These are phyloP conservation scores for Candoia aspera DNA, from an alignment of 2,113 vertebrate species.

Conservation along the genomic window DNA sequence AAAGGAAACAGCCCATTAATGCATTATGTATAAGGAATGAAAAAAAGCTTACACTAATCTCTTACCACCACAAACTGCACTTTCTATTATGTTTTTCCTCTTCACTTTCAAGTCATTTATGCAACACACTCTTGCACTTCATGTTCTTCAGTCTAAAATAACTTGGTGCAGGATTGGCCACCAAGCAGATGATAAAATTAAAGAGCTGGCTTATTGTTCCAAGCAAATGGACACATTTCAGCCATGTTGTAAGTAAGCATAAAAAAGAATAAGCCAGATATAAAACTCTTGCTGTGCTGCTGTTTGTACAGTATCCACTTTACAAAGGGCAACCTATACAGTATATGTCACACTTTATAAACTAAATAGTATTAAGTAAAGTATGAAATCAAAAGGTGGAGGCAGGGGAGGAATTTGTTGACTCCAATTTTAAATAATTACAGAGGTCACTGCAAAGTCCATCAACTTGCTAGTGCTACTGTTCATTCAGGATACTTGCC, in stretches of 20 bases:
- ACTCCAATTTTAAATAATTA: neutral
- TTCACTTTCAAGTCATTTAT: neutral
- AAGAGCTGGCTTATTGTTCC: neutral
- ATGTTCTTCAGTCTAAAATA: slow-evolving; percentile 1
- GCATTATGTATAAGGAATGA: neutral
- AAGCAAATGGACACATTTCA: neutral
- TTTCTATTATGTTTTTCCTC: neutral
- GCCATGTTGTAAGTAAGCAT: neutral
- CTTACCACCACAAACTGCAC: neutral
- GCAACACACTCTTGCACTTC: neutral
- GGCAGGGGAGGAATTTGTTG: neutral
- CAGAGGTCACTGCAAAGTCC: neutral
- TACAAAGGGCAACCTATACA: neutral
- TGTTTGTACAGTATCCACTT: neutral
- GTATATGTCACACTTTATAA: neutral
- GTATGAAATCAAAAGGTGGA: neutral
- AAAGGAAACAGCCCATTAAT: neutral
- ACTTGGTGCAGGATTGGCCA: neutral
- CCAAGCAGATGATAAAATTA: neutral
- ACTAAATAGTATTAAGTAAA: neutral
- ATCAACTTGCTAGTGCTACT: neutral
- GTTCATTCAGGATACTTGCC: neutral
- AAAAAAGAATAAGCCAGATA: neutral
- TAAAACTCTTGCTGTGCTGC: neutral
- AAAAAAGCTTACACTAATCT: neutral